A percentile compares a stretch with the other conserved stretches of the same genome.
Conservation (phyloP, 2,797 vertebrate genomes). For the Microcaecilia unicolor region DNA sequence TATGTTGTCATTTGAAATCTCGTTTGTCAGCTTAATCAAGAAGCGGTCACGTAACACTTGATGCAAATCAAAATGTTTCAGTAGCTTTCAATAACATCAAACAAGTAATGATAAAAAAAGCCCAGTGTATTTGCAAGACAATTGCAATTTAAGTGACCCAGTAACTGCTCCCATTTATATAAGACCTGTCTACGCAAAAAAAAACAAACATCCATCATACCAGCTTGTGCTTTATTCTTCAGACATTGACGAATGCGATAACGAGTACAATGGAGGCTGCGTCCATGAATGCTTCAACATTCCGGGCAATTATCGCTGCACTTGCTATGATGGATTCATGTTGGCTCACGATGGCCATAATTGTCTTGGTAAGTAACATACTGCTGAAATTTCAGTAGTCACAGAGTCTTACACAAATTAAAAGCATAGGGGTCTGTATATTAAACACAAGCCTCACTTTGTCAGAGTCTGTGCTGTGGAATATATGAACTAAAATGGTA, state of each 20-base stretch:
- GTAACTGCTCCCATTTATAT: constrained; percentile 1
- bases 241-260: constrained; percentile 94
- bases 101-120: constrained; percentile 1
- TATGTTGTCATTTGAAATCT: background rate
- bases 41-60: background rate
- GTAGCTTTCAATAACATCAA: background rate
- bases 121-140: constrained; percentile 13
- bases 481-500: background rate
- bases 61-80: background rate
- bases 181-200: constrained; percentile 17
- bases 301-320: constrained; percentile 93
- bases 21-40: background rate
- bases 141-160: background rate
- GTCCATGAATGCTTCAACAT: constrained; percentile 96
- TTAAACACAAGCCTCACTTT: too few species aligned
- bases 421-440: too few species aligned
- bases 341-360: constrained; percentile 93
- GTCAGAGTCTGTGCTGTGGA: background rate
- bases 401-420: background rate
- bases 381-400: rapidly evolving
- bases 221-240: constrained; percentile 44
- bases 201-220: constrained; percentile 23
- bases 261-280: constrained; percentile 87
- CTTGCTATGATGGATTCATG: constrained; percentile 92
- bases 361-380: constrained; percentile 76